Conservation (phyloP, 1,140 invertebrate genomes). For the Drusus annulatus region DNA sequence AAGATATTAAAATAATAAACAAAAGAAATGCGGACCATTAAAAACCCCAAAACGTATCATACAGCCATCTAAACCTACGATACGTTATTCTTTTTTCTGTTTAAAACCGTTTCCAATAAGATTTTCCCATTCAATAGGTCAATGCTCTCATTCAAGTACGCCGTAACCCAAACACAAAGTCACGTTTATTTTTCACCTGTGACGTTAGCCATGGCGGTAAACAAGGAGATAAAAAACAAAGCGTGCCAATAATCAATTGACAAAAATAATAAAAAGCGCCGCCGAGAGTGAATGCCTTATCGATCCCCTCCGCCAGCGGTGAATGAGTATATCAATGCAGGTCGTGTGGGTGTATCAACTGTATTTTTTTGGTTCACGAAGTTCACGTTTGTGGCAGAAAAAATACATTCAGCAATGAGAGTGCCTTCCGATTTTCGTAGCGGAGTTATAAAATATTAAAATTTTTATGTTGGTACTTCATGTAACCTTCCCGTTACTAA, state of each 20-base stretch:
- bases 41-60: too few relatives aligned
- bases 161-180: not conserved
- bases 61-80: too few relatives aligned
- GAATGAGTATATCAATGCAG: not conserved
- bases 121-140: not conserved
- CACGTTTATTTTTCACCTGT: not conserved
- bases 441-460: not conserved
- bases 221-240: constrained; percentile 2
- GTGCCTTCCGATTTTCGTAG: not conserved
- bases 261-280: not conserved
- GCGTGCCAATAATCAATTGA: constrained; percentile 21
- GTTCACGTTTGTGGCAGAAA: constrained; percentile 7
- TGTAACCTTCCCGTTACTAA: too few relatives aligned
- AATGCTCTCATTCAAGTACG: not conserved
- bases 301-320: not conserved
- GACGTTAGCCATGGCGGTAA: not conserved
- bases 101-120: not conserved
- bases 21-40: too few relatives aligned
- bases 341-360: too few relatives aligned
- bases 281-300: constrained; percentile 13
- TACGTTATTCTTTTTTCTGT: not conserved
- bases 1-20: too few relatives aligned
- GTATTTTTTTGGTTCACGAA: too few relatives aligned
- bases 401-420: constrained; percentile 24
- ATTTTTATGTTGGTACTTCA: not conserved